Base-by-base conservation (phyloP, 2,113 vertebrate genomes). In the Epinephelus cyanopodus region DNA sequence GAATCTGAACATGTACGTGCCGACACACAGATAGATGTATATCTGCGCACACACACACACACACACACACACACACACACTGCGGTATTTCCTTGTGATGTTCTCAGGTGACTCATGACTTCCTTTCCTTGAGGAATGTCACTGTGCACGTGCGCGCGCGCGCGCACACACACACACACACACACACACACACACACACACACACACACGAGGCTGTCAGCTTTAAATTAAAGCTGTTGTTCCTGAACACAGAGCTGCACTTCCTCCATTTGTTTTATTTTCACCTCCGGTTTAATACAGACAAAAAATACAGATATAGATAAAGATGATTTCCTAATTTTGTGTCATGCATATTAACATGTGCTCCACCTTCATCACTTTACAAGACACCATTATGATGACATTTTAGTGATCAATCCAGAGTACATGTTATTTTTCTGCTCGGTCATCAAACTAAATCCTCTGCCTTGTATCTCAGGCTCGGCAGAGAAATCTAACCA, bases 31-130 rank as follows among this genome's bases (percentile, higher is more conserved):
- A 25, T 4, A 61, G 27, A 77, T 71, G 71, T 81, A 84, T 74
- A 65, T 85, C 56, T 62, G 25, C 67, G 68, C 50, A 62, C 53
- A 56, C 37, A 58, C 27, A 76, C 65, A 45, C 48, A 66, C 33
- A 27, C 27, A 27, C 27, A 27, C 27, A n/a, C n/a, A 67, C 53
- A 66, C 47, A 69, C 54, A 67, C 45, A 60, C 42, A 33, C 42
- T 4, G 15, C 56, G 0, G 79, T 27, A 54, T 64, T 83, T 81
- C 39, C 48, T 61, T 17, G 47, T 48, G 65, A 74, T 78, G 71
- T 52, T 81, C 66, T 68, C 79, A 82, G 77, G 78, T 88, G 86
- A 88, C 54, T 88, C 74, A 78, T 73, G 83, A 77, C 84, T 84
- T 79, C 63, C 58, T 69, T 57, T 81, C 81, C 60, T n/a, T 14